phyloP scores from a whole-genome alignment of 2,888 invertebrate genomes.

The Drosophila yooni region DNA sequence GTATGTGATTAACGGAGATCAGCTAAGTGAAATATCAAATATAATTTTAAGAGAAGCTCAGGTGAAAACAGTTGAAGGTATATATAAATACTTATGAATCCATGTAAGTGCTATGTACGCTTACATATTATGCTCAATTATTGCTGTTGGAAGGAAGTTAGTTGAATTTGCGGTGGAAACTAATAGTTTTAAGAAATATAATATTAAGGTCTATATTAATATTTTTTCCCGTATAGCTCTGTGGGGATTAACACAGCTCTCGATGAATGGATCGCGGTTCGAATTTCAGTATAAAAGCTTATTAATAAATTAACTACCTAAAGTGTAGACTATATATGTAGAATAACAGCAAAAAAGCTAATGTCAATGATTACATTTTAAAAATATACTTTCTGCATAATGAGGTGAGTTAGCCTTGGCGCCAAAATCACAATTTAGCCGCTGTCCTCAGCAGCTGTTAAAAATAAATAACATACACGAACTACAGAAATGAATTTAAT shows the following conservation, averaged over 20 bases:
- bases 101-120: not conserved
- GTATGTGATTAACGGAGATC: constrained; percentile 37
- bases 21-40: constrained; percentile 44
- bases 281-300: not conserved
- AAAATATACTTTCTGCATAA: not conserved
- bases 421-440: not conserved
- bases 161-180: not conserved
- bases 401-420: not conserved
- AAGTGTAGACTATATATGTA: not conserved
- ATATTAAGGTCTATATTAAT: not conserved
- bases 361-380: not conserved
- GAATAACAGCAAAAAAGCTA: not conserved
- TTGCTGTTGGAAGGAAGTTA: not conserved
- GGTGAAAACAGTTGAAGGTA: not conserved
- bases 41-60: constrained; percentile 9
- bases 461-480: not conserved
- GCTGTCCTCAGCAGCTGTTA: not conserved
- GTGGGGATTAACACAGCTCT: not conserved
- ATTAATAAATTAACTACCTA: not conserved
- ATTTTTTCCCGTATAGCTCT: not conserved
- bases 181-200: not conserved
- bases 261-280: not conserved
- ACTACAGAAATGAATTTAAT: not conserved
- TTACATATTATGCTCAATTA: not conserved
- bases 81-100: not conserved